A percentile compares a stretch with the other conserved stretches of the same genome.
phyloP scores from a whole-genome alignment of 2,797 vertebrate genomes.

The Agapornis canus region DNA sequence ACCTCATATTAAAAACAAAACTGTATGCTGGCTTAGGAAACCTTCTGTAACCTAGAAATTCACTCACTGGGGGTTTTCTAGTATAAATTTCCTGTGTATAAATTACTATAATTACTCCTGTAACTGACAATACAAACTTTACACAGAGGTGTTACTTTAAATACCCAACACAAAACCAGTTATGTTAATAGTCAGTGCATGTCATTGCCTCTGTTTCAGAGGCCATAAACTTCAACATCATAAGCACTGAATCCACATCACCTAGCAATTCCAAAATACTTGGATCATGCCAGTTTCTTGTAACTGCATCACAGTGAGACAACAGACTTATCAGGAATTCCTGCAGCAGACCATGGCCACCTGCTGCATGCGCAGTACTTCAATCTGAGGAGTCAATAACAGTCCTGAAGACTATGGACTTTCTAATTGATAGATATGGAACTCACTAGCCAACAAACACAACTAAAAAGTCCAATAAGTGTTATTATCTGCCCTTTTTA shows the following conservation, averaged over 20 bases:
- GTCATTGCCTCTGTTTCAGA: neutral
- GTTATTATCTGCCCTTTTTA: neutral
- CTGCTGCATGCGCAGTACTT: neutral
- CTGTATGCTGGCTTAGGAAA: neutral
- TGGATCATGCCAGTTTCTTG: accelerated
- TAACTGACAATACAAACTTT: neutral
- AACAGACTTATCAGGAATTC: neutral
- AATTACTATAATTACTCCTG: neutral
- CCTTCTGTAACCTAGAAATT: neutral
- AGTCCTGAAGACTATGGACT: neutral
- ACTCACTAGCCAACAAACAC: neutral
- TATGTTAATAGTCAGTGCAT: neutral
- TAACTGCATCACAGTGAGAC: neutral
- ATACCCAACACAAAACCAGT: neutral
- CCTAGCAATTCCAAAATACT: neutral
- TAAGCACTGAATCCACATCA: neutral
- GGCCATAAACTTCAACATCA: neutral
- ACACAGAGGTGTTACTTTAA: neutral
- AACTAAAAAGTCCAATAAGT: neutral
- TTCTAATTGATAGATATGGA: neutral
- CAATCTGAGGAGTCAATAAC: neutral
- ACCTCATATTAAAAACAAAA: neutral
- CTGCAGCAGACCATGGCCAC: neutral
- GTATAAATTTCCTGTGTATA: neutral
- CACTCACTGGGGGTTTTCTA: neutral